A percentile compares a stretch with the other conserved stretches of the same genome.
These are phyloP conservation scores for Spinus pinus DNA, from an alignment of 2,797 vertebrate genomes.

Conservation along the genomic window DNA sequence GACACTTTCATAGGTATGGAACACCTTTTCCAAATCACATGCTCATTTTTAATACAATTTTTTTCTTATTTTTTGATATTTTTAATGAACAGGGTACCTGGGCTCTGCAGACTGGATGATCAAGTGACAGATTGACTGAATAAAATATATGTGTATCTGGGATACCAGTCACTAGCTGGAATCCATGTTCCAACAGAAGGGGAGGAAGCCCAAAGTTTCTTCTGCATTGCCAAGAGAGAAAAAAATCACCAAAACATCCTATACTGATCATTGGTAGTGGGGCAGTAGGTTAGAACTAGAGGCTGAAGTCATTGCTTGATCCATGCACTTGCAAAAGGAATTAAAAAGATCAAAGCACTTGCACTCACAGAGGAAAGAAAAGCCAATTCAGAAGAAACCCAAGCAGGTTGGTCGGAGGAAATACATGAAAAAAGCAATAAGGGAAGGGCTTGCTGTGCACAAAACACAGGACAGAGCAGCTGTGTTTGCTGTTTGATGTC, in stretches of 20 bases:
- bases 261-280: accelerated
- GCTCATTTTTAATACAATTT: background rate
- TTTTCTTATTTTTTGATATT: background rate
- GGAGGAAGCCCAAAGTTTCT: background rate
- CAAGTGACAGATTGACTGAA: background rate
- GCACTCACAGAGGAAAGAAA: background rate
- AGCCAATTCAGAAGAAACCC: background rate
- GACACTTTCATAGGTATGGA: background rate
- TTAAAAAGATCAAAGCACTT: background rate
- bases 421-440: background rate
- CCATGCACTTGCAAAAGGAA: background rate
- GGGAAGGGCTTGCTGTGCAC: background rate
- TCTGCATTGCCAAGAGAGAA: background rate
- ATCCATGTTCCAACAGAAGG: background rate
- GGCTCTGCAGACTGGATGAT: background rate
- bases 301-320: background rate
- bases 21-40: background rate
- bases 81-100: background rate
- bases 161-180: background rate
- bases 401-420: background rate
- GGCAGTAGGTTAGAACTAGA: background rate
- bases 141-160: background rate
- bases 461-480: background rate
- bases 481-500: background rate
- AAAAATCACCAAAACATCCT: background rate